Evolutionary conservation across 2,113 vertebrate genomes (phyloP), one percentile per base, ranked within the genome.

Genomic region (Channa maculata): DNA sequence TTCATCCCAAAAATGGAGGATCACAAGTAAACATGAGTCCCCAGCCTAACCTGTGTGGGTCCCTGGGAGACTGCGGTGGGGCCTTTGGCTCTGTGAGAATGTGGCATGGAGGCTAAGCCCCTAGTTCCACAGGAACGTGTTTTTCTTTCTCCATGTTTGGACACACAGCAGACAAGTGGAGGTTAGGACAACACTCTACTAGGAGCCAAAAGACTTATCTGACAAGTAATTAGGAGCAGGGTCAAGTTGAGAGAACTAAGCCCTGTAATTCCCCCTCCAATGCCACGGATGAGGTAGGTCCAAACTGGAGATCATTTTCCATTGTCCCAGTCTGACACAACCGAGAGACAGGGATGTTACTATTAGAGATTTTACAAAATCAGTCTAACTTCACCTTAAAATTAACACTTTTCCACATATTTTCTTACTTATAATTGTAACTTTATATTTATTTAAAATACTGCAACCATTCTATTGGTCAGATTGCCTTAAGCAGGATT

Each of bases 181-280:
- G 92, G 90, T 93, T 93, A 94, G 89, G 79, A 93, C 87, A 93
- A 93, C 91, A 93, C 87, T 88, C 79, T 41, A 6, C 65, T 45
- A 89, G 91, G 92, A 94, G 91, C 91, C 91, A 84, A 86, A 88
- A 79, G 90, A 93, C 90, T 94, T 93, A 93, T 63, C 87, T 86
- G 83, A 93, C 93, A 93, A 93, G 92, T 91, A 89, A 94, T 93
- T 93, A 93, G 91, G 89, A 93, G 86, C 61, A 45, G 86, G 92
- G 91, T 93, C 92, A 94, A 91, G 91, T 92, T 93, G 87, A 92
- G 81, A 92, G 84, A 92, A 87, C 89, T 94, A 92, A 94, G 90
- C 90, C 83, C 80, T 55, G 71, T 93, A 92, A 93, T 92, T 91
- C 92, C 82, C 62, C 41, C 72, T 84, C 71, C 85, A 86, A 85